A percentile compares a stretch with the other conserved stretches of the same genome.
Conservation (phyloP, 2,797 vertebrate species). For the Sciaenops ocellatus region DNA sequence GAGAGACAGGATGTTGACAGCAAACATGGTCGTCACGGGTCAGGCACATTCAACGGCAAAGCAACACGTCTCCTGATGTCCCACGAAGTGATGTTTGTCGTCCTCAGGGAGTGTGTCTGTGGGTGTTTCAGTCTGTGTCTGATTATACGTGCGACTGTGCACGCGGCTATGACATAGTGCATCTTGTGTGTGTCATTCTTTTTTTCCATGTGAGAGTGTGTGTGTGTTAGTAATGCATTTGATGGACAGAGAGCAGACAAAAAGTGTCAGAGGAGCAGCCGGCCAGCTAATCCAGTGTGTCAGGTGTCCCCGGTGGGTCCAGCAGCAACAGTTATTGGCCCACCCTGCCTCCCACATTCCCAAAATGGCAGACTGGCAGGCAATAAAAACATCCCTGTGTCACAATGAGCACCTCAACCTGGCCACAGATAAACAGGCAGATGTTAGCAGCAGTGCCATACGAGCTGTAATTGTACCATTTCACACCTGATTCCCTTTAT, state of each 20-base stretch:
- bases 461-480: slow-evolving; percentile 56
- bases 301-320: slow-evolving; percentile 70
- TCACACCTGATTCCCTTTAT: slow-evolving; percentile 55
- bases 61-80: slow-evolving; percentile 72
- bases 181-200: slow-evolving; percentile 2
- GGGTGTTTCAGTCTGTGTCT: slow-evolving; percentile 42
- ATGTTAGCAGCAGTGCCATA: slow-evolving; percentile 53
- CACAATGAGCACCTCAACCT: slow-evolving; percentile 50
- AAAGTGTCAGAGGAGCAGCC: slow-evolving; percentile 63
- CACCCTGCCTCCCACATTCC: slow-evolving; percentile 21
- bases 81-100: slow-evolving; percentile 69
- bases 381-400: slow-evolving; percentile 49
- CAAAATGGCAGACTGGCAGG: slow-evolving; percentile 60
- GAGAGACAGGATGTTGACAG: slow-evolving; percentile 74
- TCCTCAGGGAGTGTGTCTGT: slow-evolving; percentile 55
- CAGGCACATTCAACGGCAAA: slow-evolving; percentile 56
- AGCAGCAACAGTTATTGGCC: slow-evolving; percentile 61
- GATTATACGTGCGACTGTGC: slow-evolving; percentile 40
- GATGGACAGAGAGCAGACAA: slow-evolving; percentile 72
- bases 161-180: slow-evolving; percentile 19
- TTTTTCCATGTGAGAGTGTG: slow-evolving; percentile 2
- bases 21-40: slow-evolving; percentile 63
- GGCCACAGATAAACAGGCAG: slow-evolving; percentile 57
- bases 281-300: slow-evolving; percentile 73
- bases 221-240: slow-evolving; percentile 14